A percentile compares a stretch with the other conserved stretches of the same genome.
Conservation (phyloP, 2,797 vertebrate genomes). For the Chromis chromis region DNA sequence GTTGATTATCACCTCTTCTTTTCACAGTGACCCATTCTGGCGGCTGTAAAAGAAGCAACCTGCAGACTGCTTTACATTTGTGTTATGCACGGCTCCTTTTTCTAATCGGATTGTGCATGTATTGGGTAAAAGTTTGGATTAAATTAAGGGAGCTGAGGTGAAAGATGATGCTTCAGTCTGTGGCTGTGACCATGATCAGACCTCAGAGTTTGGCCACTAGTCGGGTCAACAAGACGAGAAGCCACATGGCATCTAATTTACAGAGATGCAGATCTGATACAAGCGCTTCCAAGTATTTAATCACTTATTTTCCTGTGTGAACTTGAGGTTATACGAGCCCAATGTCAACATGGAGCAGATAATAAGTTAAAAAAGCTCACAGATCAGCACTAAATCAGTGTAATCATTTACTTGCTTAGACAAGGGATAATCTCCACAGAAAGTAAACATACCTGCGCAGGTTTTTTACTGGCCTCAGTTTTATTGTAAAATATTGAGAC, state of each 20-base stretch:
- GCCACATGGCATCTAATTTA: slow-evolving; percentile 44
- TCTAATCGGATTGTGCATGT: slow-evolving; percentile 1
- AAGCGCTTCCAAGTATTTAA: slow-evolving; percentile 50
- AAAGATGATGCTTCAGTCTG: neutral
- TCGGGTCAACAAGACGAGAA: slow-evolving; percentile 44
- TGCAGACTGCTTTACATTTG: slow-evolving; percentile 36
- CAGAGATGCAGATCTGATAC: slow-evolving; percentile 36
- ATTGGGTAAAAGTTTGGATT: slow-evolving; percentile 21
- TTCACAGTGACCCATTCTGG: slow-evolving; percentile 60
- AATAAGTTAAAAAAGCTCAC: slow-evolving; percentile 56
- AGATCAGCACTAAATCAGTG: slow-evolving; percentile 56
- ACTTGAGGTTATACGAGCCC: slow-evolving; percentile 63
- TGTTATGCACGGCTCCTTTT: neutral
- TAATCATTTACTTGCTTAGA: slow-evolving; percentile 66
- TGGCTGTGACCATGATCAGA: neutral
- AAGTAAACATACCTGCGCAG: slow-evolving; percentile 51
- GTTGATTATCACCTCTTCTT: slow-evolving; percentile 67
- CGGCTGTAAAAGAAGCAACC: slow-evolving; percentile 39
- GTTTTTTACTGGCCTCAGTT: slow-evolving; percentile 27
- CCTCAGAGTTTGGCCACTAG: slow-evolving; percentile 13
- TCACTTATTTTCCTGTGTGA: slow-evolving; percentile 73
- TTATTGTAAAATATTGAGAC: slow-evolving; percentile 32
- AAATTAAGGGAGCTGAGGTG: neutral
- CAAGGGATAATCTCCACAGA: slow-evolving; percentile 36
- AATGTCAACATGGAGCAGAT: slow-evolving; percentile 69